A percentile compares a stretch with the other conserved stretches of the same genome.
phyloP scores from a whole-genome alignment of 1,140 invertebrate genomes.

The Drepana arcuata region DNA sequence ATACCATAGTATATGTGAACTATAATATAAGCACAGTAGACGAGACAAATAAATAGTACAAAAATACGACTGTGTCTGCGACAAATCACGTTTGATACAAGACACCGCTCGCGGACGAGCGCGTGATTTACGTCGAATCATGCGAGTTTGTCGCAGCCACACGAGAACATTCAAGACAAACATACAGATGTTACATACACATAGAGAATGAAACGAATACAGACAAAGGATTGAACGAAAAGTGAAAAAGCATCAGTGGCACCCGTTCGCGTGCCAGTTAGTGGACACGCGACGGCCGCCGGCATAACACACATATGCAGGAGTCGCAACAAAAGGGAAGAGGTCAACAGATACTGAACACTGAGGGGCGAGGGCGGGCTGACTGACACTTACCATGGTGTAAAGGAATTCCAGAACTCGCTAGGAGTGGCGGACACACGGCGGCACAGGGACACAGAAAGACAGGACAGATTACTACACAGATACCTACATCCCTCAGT shows the following conservation, averaged over 20 bases:
- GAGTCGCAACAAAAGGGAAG: slow-evolving; percentile 67
- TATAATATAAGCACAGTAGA: slow-evolving; percentile 71
- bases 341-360: slow-evolving; percentile 72
- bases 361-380: slow-evolving; percentile 71
- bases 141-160: slow-evolving; percentile 55
- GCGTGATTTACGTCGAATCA: slow-evolving; percentile 22
- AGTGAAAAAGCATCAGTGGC: slow-evolving; percentile 59
- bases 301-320: slow-evolving; percentile 69
- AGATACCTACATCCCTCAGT: slow-evolving; percentile 75
- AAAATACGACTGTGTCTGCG: slow-evolving; percentile 53
- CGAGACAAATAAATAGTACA: slow-evolving; percentile 71
- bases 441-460: slow-evolving; percentile 80
- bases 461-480: slow-evolving; percentile 80
- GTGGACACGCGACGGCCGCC: slow-evolving; percentile 44
- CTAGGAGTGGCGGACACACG: slow-evolving; percentile 83
- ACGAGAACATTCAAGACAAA: slow-evolving; percentile 71
- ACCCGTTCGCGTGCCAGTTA: slow-evolving; percentile 45
- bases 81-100: slow-evolving; percentile 33
- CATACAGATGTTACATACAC: slow-evolving; percentile 75
- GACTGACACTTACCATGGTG: slow-evolving; percentile 94
- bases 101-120: slow-evolving; percentile 15
- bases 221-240: slow-evolving; percentile 68
- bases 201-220: slow-evolving; percentile 73
- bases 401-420: slow-evolving; percentile 97
- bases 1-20: slow-evolving; percentile 62